Base-by-base conservation (phyloP, 1,140 invertebrate genomes). In the Megalopta genalis region DNA sequence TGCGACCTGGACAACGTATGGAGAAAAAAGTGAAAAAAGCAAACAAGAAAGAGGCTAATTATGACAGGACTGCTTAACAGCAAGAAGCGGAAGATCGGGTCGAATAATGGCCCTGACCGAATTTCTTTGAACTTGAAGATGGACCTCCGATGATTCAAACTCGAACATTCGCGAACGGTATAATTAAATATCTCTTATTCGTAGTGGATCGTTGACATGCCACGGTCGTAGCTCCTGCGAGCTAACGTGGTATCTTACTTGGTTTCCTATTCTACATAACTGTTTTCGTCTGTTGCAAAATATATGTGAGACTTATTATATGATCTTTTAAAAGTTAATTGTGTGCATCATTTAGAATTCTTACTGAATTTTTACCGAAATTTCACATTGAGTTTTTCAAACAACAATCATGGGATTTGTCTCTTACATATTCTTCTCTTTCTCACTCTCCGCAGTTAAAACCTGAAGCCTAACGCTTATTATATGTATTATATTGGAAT, bases 21-120 rank as follows among this genome's bases (percentile, higher is more conserved):
- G n/a, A 71, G 68, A 9, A 32, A 32, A 32, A 32, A 32, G 32
- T 2, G 32, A 32, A 32, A 32, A 32, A 32, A 32, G 32, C 32
- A 32, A 32, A 32, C 32, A 32, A 57, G 18, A 71, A 81, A 75
- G 78, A 75, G 27, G 74, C 57, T 46, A 76, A 86, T 83, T 83
- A 86, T 75, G 70, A 80, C 62, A 62, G 37, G 72, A 49, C 23
- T 57, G 32, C 42, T 78, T 78, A 72, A 57, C 67, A 39, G 73
- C 71, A 78, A 64, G 32, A 85, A 85, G 71, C 69, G 69, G 70
- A 69, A 71, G 68, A 79, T 85, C 63, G 70, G 46, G 37, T 46
- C 39, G 63, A 68, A 65, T 73, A 66, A 77, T 76, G 86, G 78
- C 85, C 80, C 69, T 83, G 84, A 83, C 85, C 81, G 81, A 83